These are phyloP conservation scores for Cloeon dipterum DNA, from an alignment of 2,888 invertebrate species.

Conservation along the genomic window DNA sequence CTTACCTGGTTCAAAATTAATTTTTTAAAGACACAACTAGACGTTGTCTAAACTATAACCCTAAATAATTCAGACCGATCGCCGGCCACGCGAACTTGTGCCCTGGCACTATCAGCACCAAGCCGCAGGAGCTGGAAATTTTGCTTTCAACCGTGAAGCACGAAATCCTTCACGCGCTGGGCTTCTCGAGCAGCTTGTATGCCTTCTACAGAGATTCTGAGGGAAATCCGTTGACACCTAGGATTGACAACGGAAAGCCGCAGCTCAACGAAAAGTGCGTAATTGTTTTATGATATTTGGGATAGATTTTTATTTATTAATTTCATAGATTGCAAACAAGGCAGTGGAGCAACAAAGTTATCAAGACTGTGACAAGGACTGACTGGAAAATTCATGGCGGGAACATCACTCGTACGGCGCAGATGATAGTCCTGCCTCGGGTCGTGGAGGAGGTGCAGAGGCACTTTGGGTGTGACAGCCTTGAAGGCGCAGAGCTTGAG, in stretches of 20 bases:
- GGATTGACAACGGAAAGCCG: constrained; percentile 73
- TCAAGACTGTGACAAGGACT: constrained; percentile 40
- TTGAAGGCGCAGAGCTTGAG: constrained; percentile 94
- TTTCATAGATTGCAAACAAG: constrained; percentile 57
- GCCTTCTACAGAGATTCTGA: constrained; percentile 83
- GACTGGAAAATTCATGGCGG: constrained; percentile 30
- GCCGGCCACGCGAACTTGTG: constrained; percentile 98
- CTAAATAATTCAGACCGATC: constrained; percentile 52
- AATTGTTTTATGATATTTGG: background rate
- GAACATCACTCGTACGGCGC: constrained; percentile 22
- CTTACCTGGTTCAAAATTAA: background rate
- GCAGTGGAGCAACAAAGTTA: constrained; percentile 82
- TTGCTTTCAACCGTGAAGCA: constrained; percentile 92
- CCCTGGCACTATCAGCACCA: constrained; percentile 79
- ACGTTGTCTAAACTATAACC: constrained; percentile 3
- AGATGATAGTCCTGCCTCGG: constrained; percentile 77
- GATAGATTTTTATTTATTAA: constrained; percentile 1
- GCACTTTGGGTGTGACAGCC: constrained; percentile 63
- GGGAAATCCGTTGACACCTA: constrained; percentile 68
- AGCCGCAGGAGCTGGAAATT: constrained; percentile 73
- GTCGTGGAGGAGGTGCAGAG: constrained; percentile 69
- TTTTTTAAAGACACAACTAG: background rate
- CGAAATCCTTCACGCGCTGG: constrained; percentile 92
- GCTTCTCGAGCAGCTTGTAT: constrained; percentile 89
- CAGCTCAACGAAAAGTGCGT: constrained; percentile 65